Evolutionary conservation across 1,140 invertebrate genomes (phyloP), one percentile per base, ranked within the genome.

Genomic region (Heterodera schachtii): DNA sequence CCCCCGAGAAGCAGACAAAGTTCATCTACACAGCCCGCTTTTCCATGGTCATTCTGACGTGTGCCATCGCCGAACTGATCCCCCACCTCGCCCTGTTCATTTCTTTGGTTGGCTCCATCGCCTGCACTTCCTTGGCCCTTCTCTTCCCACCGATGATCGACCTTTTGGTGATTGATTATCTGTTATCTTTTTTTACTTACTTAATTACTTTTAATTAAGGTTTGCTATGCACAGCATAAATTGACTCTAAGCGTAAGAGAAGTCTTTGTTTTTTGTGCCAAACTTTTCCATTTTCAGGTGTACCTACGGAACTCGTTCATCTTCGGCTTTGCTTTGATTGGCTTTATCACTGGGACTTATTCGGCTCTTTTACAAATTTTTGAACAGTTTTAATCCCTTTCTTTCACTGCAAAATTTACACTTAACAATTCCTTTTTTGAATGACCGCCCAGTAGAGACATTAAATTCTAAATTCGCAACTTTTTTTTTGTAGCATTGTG

Each of bases 131-230:
- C 13, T 78, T 89, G 16, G 89, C 88, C 13, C 84, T 89, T 19
- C 69, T 90, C 43, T 89, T 89, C 67, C 88, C 88, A 66, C 89
- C 88, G 67, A 80, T 86, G 41, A 89, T 89, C 67, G 88, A 89
- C 41, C 83, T 89, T 43, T 86, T 66, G 74, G 74, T 79, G 31
- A 11, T 80, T 41, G 0, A 11, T 80, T 80, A 13, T 86, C 84
- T n/a, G 77, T 87, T 49, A 76, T 85, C 57, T 81, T 87, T 49
- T 0, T 52, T 52, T 52, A 8, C 4, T 6, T 81, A 82, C 4
- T 83, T 52, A 80, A 49, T 74, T 87, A 41, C 81, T 84, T 21
- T 78, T 84, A 67, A 77, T 88, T 49, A 71, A 85, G 57, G 83
- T 83, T 43, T 83, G 82, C 69, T 88, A 88, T 74, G 78, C 85